Evolutionary conservation across 2,113 vertebrate genomes (phyloP).

Genomic region (Cryptoleucopteryx plumbea): DNA sequence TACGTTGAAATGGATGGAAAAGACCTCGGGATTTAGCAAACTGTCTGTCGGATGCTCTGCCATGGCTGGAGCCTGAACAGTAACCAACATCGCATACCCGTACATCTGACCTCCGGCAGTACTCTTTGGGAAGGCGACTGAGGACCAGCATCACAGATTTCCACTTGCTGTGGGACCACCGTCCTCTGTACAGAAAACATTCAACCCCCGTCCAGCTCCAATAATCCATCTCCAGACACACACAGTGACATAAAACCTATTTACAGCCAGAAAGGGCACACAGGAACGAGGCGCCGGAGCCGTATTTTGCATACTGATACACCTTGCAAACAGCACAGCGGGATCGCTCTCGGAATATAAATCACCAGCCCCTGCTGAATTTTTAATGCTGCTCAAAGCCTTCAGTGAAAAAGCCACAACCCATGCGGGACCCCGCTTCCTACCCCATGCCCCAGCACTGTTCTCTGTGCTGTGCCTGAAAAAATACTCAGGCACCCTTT

Average conservation of each 20-base stretch:
- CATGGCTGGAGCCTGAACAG: not conserved
- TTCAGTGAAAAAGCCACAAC: not conserved
- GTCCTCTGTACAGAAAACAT: not conserved
- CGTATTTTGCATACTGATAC: not conserved
- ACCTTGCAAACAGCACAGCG: not conserved
- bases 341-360: not conserved
- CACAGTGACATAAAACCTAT: not conserved
- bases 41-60: not conserved
- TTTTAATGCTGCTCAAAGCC: not conserved
- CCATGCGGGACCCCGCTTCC: not conserved
- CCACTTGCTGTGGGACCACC: not conserved
- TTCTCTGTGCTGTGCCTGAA: not conserved
- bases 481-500: not conserved
- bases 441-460: not conserved
- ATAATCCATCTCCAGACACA: not conserved
- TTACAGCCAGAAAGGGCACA: not conserved
- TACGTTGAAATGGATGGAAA: fast-evolving
- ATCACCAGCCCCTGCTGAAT: not conserved
- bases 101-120: not conserved
- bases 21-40: not conserved
- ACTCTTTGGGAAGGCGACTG: fast-evolving
- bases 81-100: fast-evolving
- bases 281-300: not conserved
- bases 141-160: not conserved
- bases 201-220: not conserved